phyloP scores from a whole-genome alignment of 1,140 invertebrate species.

The Penaeus japonicus region DNA sequence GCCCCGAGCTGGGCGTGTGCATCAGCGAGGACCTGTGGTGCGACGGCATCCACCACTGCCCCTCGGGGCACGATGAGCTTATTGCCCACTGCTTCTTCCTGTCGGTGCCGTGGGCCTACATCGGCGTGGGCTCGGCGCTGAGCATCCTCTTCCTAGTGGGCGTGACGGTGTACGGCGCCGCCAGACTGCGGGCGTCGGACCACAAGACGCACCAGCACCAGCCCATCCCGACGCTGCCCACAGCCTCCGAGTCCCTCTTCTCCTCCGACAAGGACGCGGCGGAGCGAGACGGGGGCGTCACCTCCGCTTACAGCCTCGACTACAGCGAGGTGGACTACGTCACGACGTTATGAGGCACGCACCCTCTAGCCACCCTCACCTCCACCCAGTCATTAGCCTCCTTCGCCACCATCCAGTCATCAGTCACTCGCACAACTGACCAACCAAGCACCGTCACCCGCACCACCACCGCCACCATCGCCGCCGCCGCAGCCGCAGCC shows the following conservation, averaged over 20 bases:
- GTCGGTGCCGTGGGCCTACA: conserved; percentile 59
- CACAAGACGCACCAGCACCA: conserved; percentile 52
- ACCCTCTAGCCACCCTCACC: conserved; percentile 26
- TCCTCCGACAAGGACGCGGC: conserved; percentile 56
- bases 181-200: conserved; percentile 47
- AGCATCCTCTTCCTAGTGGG: conserved; percentile 53
- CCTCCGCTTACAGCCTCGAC: conserved; percentile 58
- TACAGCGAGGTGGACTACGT: conserved; percentile 59
- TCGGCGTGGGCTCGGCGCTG: conserved; percentile 53
- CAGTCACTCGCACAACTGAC: neutral
- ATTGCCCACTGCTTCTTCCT: conserved; percentile 65
- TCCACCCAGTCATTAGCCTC: conserved; percentile 1
- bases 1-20: conserved; percentile 82
- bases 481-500: neutral
- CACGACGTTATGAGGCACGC: conserved; percentile 55
- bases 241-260: conserved; percentile 53
- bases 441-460: neutral
- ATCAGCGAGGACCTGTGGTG: conserved; percentile 89
- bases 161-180: conserved; percentile 55
- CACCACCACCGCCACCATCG: neutral
- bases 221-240: conserved; percentile 53
- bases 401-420: conserved; percentile 4
- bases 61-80: conserved; percentile 86
- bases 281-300: conserved; percentile 49
- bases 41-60: conserved; percentile 84